Evolutionary conservation across 2,888 invertebrate species (phyloP).

Genomic region (Xestia sexstrigata): DNA sequence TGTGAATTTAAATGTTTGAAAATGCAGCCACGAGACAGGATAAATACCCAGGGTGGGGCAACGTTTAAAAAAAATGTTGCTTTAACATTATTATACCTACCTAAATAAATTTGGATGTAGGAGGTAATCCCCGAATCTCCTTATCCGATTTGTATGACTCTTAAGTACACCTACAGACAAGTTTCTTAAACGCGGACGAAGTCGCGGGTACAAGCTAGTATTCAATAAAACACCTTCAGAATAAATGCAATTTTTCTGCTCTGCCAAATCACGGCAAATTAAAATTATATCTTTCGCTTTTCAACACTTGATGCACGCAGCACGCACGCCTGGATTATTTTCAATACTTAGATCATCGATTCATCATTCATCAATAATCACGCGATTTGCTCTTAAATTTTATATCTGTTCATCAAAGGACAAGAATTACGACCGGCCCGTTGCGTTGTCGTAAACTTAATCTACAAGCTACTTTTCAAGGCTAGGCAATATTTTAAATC

Average conservation of each 20-base stretch:
- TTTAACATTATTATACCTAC: no score
- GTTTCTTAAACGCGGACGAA: not conserved
- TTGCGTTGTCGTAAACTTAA: conserved; percentile 7
- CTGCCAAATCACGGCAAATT: not conserved
- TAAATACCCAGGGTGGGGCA: no score
- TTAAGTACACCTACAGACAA: no score
- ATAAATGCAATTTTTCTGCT: not conserved
- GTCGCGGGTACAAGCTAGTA: not conserved
- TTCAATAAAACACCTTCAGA: not conserved
- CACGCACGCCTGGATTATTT: no score
- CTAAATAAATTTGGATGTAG: not conserved
- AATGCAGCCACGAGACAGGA: not conserved
- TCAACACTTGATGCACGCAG: conserved; percentile 22
- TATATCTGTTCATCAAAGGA: conserved; percentile 13
- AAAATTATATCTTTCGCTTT: conserved; percentile 39
- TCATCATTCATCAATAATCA: conserved; percentile 33
- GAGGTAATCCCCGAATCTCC: not conserved
- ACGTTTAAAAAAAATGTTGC: no score
- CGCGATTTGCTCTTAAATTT: conserved; percentile 51
- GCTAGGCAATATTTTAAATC: not conserved
- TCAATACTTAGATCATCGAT: no score
- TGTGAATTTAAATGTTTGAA: not conserved
- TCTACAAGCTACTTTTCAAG: conserved; percentile 16
- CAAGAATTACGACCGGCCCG: conserved; percentile 14
- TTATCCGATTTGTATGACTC: not conserved